A percentile compares a stretch with the other conserved stretches of the same genome.
Conservation (phyloP, 2,888 invertebrate genomes). For the Plagodis pulveraria region DNA sequence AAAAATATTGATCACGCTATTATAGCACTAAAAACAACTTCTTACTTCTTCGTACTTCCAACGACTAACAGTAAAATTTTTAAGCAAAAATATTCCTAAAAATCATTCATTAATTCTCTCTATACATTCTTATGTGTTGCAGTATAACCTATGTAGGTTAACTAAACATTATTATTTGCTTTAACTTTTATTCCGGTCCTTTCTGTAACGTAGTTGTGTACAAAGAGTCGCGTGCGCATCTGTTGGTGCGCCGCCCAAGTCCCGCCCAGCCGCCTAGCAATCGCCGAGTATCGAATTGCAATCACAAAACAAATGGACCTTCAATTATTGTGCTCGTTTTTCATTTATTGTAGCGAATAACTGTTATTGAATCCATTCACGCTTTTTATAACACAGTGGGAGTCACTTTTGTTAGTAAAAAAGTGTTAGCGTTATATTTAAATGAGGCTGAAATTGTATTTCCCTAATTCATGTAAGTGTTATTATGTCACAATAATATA, state of each 20-base stretch:
- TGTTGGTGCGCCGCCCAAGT: constrained; percentile 62
- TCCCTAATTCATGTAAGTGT: too few species aligned
- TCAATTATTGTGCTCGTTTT: constrained; percentile 48
- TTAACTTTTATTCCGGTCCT: constrained; percentile 1
- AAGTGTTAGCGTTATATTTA: constrained; percentile 6
- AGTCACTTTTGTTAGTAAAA: constrained; percentile 21
- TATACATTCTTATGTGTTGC: neutral
- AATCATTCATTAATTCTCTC: neutral
- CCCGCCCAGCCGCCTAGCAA: constrained; percentile 48
- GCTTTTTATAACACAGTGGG: constrained; percentile 35
- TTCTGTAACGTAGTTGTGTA: constrained; percentile 8
- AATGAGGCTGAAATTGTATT: too few species aligned
- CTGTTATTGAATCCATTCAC: constrained; percentile 37
- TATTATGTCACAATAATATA: too few species aligned
- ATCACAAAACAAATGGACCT: constrained; percentile 52
- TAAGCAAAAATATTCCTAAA: too few species aligned
- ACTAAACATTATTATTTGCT: constrained; percentile 3
- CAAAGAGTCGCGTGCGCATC: constrained; percentile 66
- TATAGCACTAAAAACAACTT: too few species aligned
- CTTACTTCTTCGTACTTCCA: too few species aligned
- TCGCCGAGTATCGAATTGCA: constrained; percentile 52
- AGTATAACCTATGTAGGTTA: neutral
- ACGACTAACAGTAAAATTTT: too few species aligned
- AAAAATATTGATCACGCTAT: too few species aligned
- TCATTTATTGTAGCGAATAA: constrained; percentile 43